Evolutionary conservation across 2,888 invertebrate genomes (phyloP).

Genomic region (Pristionchus exspectatus): DNA sequence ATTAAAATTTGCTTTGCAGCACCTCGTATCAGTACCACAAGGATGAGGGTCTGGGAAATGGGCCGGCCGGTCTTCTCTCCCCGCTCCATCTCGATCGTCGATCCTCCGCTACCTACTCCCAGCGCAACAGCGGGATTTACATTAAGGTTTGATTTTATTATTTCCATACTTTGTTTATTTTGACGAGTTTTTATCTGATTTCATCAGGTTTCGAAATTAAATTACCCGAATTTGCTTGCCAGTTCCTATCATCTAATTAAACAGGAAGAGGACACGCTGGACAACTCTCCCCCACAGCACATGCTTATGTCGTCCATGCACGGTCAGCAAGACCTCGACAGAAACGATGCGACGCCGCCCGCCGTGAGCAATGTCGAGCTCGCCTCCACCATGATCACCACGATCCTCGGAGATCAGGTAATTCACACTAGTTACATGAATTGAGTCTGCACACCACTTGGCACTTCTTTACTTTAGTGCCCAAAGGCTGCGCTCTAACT

Average conservation of each 20-base stretch:
- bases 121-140: constrained; percentile 57
- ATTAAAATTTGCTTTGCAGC: constrained; percentile 2
- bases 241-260: background rate
- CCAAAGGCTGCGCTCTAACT: no score
- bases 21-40: constrained; percentile 29
- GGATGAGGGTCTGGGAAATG: constrained; percentile 62
- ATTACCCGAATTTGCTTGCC: background rate
- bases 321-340: constrained; percentile 68
- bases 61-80: constrained; percentile 72
- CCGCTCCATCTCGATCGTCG: constrained; percentile 70
- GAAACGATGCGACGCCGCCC: constrained; percentile 74
- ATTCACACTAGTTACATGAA: background rate
- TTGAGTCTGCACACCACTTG: background rate
- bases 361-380: constrained; percentile 75
- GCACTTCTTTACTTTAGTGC: no score
- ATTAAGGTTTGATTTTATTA: constrained; percentile 59
- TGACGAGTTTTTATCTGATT: background rate
- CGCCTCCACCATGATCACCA: constrained; percentile 71
- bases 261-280: constrained; percentile 57
- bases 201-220: background rate
- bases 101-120: constrained; percentile 13
- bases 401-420: constrained; percentile 66
- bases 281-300: constrained; percentile 52
- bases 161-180: background rate
- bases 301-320: constrained; percentile 57